These are phyloP conservation scores for Nothoprocta perdicaria DNA, from an alignment of 2,113 vertebrate species.

Conservation along the genomic window DNA sequence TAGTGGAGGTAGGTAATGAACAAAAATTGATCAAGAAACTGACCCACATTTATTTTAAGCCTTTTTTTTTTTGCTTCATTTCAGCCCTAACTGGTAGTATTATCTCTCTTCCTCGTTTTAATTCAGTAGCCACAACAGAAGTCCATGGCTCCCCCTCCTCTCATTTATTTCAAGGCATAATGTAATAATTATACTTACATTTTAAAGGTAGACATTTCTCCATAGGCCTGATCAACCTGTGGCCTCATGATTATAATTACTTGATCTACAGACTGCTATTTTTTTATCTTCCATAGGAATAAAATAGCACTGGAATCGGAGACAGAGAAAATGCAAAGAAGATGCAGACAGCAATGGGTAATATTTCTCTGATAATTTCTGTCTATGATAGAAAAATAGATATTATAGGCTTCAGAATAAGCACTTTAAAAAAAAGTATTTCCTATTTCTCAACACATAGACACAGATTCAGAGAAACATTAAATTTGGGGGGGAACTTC, in stretches of 20 bases:
- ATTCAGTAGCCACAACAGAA: slow-evolving; percentile 3
- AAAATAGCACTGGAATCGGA: slow-evolving; percentile 42
- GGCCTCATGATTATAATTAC: slow-evolving; percentile 62
- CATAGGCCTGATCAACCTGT: slow-evolving; percentile 68
- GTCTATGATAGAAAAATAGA: background rate
- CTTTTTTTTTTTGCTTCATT: background rate
- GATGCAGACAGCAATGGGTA: background rate
- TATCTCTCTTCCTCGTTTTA: background rate
- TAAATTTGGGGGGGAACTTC: slow-evolving; percentile 60
- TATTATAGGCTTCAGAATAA: background rate
- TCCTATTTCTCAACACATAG: slow-evolving; percentile 45
- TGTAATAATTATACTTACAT: slow-evolving; percentile 67
- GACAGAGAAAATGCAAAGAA: background rate
- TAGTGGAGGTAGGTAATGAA: background rate
- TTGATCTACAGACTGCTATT: slow-evolving; percentile 55
- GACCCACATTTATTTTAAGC: background rate
- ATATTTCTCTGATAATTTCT: background rate
- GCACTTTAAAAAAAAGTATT: background rate
- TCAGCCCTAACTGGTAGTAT: background rate
- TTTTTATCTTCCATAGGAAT: slow-evolving; percentile 54
- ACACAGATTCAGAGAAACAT: slow-evolving; percentile 53
- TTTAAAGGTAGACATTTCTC: slow-evolving; percentile 70
- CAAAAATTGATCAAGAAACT: background rate
- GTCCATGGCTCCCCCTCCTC: background rate
- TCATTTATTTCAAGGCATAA: slow-evolving; percentile 48